A percentile compares a stretch with the other conserved stretches of the same genome.
Conservation (phyloP, 2,113 vertebrate species). For the Pipra filicauda region DNA sequence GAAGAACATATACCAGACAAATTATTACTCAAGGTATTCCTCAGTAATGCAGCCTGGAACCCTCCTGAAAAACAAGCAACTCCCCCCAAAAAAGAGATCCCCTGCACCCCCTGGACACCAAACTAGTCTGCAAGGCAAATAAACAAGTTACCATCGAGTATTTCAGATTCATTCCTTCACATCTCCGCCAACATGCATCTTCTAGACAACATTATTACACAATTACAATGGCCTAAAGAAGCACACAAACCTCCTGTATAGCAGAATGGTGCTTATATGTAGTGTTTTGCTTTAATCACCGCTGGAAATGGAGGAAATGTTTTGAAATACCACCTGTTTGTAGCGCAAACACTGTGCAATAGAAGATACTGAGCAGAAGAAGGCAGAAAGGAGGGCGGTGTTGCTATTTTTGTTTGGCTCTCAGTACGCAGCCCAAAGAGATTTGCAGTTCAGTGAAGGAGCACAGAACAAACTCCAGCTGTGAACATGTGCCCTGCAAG, state of each 20-base stretch:
- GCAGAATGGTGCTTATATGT: not conserved
- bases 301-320: not conserved
- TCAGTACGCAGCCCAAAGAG: not conserved
- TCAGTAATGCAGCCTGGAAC: not conserved
- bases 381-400: accelerated
- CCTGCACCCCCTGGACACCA: not conserved
- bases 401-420: not conserved
- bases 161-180: not conserved
- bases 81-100: not conserved
- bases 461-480: not conserved
- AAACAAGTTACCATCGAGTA: not conserved
- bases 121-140: not conserved
- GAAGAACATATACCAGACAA: not conserved
- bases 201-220: not conserved
- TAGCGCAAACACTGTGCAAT: not conserved
- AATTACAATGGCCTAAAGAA: not conserved
- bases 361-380: accelerated
- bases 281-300: not conserved
- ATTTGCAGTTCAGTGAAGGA: not conserved
- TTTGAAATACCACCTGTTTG: not conserved
- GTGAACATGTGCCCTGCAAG: not conserved
- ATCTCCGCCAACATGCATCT: not conserved
- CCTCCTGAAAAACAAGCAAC: not conserved
- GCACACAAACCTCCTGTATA: not conserved
- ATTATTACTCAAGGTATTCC: not conserved